Evolutionary conservation across 2,888 invertebrate species (phyloP), one percentile per base, ranked within the genome.

Genomic region (Aphidoletes aphidimyza): DNA sequence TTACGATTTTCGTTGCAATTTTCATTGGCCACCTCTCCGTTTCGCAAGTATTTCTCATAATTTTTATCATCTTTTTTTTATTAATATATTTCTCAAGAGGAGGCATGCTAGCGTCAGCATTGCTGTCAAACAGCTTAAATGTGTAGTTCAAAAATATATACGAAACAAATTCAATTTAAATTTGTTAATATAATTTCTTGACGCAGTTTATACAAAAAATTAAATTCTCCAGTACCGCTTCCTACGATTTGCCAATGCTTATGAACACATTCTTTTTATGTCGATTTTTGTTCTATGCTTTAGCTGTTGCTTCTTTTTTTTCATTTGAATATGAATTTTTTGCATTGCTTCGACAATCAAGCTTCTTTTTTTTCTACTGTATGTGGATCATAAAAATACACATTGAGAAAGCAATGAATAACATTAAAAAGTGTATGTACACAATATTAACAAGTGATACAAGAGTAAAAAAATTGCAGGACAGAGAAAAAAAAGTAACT

Each of bases 331-430:
- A n/a, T n/a, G n/a, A n/a, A n/a, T 39, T 11, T 39, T 39, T 11
- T 39, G 5, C 39, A 39, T 39, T 39, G 5, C 39, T 11, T 11
- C 11, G 11, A 8, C 39, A n/a, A n/a, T 39, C 39, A 8, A 11
- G 5, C 39, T 11, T 11, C 39, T 11, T 39, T 39, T 39, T 39
- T 39, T 39, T 39, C 39, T 39, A 39, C 5, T 5, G 39, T 22
- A 2, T 14, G 26, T 22, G 54, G 6, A 8, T 54, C 54, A 54
- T 54, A 54, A 22, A 54, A 54, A 54, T 54, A 26, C 22, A 54
- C n/a, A 54, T 54, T 54, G 54, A 5, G n/a, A 54, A 54, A 54
- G 54, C 54, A 54, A 54, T 54, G 54, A 54, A 54, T 54, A 54
- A 54, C 54, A 54, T 54, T 54, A 11, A 54, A 54, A 54, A 54